Conservation (phyloP, 92 coral and sea anemone genomes). For the Zoanthus gigantus region DNA sequence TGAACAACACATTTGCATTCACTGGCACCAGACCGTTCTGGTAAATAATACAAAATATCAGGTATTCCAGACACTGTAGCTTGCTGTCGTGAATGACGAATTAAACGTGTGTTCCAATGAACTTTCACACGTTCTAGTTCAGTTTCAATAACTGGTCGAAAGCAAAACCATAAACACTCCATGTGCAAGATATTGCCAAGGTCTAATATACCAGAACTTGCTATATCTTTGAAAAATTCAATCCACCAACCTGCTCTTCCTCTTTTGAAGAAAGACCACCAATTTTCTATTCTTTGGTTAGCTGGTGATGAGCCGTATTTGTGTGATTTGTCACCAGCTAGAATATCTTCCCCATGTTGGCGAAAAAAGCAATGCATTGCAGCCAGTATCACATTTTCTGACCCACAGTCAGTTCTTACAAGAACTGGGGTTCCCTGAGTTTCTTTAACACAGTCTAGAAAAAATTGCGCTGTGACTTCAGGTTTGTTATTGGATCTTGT, state of each 20-base stretch:
- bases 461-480: constrained; percentile 48
- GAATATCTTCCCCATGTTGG: constrained; percentile 42
- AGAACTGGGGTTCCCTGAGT: constrained; percentile 55
- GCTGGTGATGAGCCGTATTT: constrained; percentile 58
- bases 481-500: constrained; percentile 63
- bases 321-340: constrained; percentile 67
- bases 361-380: constrained; percentile 58
- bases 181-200: constrained; percentile 64
- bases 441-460: constrained; percentile 53
- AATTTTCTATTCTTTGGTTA: constrained; percentile 64
- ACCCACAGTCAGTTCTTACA: constrained; percentile 63
- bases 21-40: constrained; percentile 66
- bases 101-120: constrained; percentile 66
- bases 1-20: constrained; percentile 45
- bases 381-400: constrained; percentile 65
- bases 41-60: constrained; percentile 69
- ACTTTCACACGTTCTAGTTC: constrained; percentile 63
- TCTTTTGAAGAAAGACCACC: constrained; percentile 68
- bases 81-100: constrained; percentile 60
- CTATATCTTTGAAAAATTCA: constrained; percentile 65
- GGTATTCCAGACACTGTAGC: constrained; percentile 69
- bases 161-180: constrained; percentile 73
- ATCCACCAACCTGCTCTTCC: constrained; percentile 68
- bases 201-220: constrained; percentile 52
- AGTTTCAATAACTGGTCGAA: constrained; percentile 38